Evolutionary conservation across 2,888 invertebrate species (phyloP).

Genomic region (Trachelus troglodyta): DNA sequence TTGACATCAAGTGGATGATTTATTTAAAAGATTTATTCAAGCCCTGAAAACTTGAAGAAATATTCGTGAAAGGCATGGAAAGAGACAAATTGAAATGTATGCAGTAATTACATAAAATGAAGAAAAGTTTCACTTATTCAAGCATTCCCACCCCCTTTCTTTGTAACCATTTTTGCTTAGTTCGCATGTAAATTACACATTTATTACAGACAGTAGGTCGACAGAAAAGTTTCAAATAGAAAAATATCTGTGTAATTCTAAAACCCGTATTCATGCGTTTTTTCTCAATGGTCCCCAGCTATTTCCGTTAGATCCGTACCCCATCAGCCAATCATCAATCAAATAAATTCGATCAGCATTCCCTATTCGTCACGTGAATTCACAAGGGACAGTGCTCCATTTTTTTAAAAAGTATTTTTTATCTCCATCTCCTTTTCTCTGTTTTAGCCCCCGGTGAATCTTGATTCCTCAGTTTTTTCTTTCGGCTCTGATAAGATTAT

Average conservation of each 20-base stretch:
- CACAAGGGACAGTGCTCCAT: background rate
- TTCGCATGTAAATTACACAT: background rate
- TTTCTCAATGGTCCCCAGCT: too few species aligned
- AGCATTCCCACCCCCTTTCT: background rate
- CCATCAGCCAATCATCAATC: too few species aligned
- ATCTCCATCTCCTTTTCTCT: too few species aligned
- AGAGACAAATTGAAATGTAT: background rate
- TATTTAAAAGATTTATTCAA: background rate
- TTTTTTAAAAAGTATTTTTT: too few species aligned
- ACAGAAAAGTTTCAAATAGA: background rate
- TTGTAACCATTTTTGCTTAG: background rate
- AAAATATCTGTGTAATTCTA: background rate
- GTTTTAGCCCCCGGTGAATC: too few species aligned
- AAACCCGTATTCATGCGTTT: too few species aligned
- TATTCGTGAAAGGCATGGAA: background rate
- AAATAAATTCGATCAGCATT: too few species aligned
- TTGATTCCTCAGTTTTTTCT: too few species aligned
- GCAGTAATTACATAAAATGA: background rate
- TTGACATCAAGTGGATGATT: background rate
- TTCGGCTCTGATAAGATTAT: slow-evolving; percentile 14
- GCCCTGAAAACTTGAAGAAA: background rate
- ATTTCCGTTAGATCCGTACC: too few species aligned
- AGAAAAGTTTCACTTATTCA: background rate
- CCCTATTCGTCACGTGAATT: background rate
- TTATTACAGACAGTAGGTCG: background rate